phyloP scores from a whole-genome alignment of 2,797 vertebrate species.

The Neosilurus hyrtlii region DNA sequence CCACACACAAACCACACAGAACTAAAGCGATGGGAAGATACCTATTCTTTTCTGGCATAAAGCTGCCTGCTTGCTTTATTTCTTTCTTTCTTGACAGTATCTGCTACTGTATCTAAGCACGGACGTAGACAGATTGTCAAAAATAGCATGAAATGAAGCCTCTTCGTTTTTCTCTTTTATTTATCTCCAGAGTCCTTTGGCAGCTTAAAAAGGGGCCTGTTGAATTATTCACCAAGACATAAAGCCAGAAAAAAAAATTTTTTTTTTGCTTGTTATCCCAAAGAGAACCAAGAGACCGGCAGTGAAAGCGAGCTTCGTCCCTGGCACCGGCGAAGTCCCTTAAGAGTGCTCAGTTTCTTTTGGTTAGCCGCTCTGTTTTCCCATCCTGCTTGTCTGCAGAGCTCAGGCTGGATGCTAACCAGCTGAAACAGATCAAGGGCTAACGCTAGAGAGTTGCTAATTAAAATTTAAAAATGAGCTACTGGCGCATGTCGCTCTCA shows the following conservation, averaged over 20 bases:
- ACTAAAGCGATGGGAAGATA: slow-evolving; percentile 28
- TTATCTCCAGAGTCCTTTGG: slow-evolving; percentile 31
- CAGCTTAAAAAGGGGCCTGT: slow-evolving; percentile 19
- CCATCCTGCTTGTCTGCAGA: slow-evolving; percentile 13
- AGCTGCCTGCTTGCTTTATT: slow-evolving; percentile 10
- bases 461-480: slow-evolving; percentile 36
- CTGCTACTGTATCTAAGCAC: slow-evolving; percentile 20
- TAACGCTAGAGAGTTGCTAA: slow-evolving; percentile 35
- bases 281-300: slow-evolving; percentile 24
- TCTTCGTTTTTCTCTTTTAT: slow-evolving; percentile 16
- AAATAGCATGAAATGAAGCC: slow-evolving; percentile 20
- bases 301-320: slow-evolving; percentile 24
- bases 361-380: slow-evolving; percentile 10
- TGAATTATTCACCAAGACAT: slow-evolving; percentile 44
- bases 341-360: slow-evolving; percentile 29
- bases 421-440: slow-evolving; percentile 43
- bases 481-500: slow-evolving; percentile 25
- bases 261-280: slow-evolving; percentile 43
- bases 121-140: slow-evolving; percentile 28
- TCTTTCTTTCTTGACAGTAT: slow-evolving; percentile 32
- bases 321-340: slow-evolving; percentile 31
- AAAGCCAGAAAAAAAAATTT: not conserved
- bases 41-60: slow-evolving; percentile 28
- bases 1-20: slow-evolving; percentile 19
- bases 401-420: slow-evolving; percentile 37